phyloP scores from a whole-genome alignment of 2,113 vertebrate species.

The Oncorhynchus gorbuscha region DNA sequence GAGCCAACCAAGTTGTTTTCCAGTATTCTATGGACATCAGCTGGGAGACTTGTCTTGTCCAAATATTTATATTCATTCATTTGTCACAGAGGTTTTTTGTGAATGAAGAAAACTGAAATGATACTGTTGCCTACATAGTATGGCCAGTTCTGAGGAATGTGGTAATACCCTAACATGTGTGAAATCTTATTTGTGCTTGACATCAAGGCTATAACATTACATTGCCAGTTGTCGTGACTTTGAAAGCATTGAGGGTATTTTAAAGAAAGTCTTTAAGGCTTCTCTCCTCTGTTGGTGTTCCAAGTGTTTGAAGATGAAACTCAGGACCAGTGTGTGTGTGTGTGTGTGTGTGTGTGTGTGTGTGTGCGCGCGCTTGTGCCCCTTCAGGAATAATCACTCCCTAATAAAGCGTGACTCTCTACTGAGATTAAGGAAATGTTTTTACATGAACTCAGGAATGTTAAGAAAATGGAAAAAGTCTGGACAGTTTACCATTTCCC shows the following conservation, averaged over 20 bases:
- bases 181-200: not conserved
- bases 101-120: too few relatives aligned
- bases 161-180: not conserved
- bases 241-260: conserved; percentile 20
- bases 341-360: conserved; percentile 8
- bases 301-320: conserved; percentile 12
- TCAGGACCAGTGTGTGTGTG: not conserved
- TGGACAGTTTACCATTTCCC: not conserved
- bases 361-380: not conserved
- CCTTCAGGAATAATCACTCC: conserved; percentile 11
- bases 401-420: not conserved
- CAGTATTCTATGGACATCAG: conserved; percentile 4
- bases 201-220: not conserved
- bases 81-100: not conserved
- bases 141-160: not conserved
- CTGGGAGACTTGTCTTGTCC: not conserved
- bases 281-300: not conserved
- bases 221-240: conserved; percentile 8
- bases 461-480: not conserved
- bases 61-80: not conserved
- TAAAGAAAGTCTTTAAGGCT: conserved; percentile 26
- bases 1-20: not conserved
- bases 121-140: too few relatives aligned
- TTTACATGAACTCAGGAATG: conserved; percentile 7
- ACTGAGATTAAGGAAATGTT: conserved; percentile 27